Evolutionary conservation across 2,113 vertebrate genomes (phyloP).

Genomic region (Odobenus rosmarus): DNA sequence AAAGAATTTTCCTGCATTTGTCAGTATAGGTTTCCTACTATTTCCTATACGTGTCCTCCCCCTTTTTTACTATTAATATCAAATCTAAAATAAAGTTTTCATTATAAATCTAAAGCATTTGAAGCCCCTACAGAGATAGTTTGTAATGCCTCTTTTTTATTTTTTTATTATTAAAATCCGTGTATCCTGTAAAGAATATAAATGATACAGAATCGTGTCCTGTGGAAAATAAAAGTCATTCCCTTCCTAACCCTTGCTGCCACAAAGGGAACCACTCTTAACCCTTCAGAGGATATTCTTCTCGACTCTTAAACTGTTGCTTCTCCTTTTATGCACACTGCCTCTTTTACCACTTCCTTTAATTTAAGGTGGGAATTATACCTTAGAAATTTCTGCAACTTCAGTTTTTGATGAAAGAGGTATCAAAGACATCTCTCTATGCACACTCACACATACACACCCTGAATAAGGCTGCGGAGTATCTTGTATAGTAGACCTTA

Average conservation of each 20-base stretch:
- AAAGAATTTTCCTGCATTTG: not conserved
- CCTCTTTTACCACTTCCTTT: not conserved
- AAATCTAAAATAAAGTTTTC: constrained; percentile 32
- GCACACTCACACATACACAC: not conserved
- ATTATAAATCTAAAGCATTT: constrained; percentile 35
- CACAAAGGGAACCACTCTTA: not conserved
- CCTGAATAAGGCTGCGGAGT: not conserved
- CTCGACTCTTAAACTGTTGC: not conserved
- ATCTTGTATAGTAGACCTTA: not conserved
- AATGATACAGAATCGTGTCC: not conserved
- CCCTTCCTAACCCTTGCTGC: not conserved
- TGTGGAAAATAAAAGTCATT: constrained; percentile 20
- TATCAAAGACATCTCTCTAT: not conserved
- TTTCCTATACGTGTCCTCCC: not conserved
- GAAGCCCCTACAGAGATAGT: not conserved
- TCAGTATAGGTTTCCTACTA: not conserved
- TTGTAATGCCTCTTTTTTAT: constrained; percentile 29
- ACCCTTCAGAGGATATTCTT: not conserved
- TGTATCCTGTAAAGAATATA: constrained; percentile 31
- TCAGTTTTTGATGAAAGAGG: not conserved
- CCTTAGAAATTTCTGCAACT: not conserved
- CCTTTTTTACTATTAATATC: not conserved
- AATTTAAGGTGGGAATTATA: not conserved
- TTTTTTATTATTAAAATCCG: constrained; percentile 35
- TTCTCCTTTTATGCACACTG: not conserved